Conservation (phyloP, 2,888 invertebrate species). For the Tanytarsus gracilentus region DNA sequence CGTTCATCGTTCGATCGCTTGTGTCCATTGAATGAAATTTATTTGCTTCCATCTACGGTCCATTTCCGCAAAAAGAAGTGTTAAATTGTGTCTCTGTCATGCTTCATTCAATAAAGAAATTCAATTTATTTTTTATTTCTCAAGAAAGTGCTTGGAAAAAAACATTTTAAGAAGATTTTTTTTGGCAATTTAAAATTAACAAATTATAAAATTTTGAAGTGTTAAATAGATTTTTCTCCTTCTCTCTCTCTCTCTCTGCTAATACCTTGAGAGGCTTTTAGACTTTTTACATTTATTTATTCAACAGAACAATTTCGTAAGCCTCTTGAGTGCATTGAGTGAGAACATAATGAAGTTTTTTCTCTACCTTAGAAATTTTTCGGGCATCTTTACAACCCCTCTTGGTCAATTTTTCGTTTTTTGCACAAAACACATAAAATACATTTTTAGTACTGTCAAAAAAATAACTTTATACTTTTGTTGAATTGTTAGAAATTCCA, state of each 20-base stretch:
- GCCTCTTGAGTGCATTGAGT: neutral
- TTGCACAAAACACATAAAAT: neutral
- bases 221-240: neutral
- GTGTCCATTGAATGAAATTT: conserved; percentile 1
- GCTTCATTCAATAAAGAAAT: neutral
- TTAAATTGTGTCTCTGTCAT: conserved; percentile 12
- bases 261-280: conserved; percentile 8
- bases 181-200: neutral
- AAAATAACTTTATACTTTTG: neutral
- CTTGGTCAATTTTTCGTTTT: too few relatives aligned
- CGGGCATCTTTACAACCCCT: neutral
- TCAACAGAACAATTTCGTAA: neutral
- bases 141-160: neutral
- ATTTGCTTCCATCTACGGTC: neutral
- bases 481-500: neutral
- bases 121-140: neutral
- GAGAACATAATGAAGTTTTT: neutral
- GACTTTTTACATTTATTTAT: neutral
- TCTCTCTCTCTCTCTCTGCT: too few relatives aligned
- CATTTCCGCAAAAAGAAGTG: conserved; percentile 7
- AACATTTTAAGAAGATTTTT: neutral
- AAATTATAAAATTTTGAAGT: neutral
- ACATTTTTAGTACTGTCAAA: neutral
- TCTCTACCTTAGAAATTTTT: too few relatives aligned
- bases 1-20: neutral